Base-by-base conservation (phyloP, 2,797 vertebrate genomes). In the Huso huso region DNA sequence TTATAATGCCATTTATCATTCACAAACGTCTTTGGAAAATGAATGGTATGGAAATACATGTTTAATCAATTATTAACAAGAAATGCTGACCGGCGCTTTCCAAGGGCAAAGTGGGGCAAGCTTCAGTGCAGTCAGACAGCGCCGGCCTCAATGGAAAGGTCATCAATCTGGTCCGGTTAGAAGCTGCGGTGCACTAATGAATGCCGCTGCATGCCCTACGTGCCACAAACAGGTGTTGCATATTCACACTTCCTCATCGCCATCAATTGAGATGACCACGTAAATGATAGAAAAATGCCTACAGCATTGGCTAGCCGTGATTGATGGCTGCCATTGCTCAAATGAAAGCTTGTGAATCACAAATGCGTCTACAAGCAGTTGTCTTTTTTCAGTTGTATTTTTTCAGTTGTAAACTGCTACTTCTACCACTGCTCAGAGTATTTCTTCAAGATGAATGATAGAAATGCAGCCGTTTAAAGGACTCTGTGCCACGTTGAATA, bases 281-380 rank as follows among this genome's bases (percentile, higher is more conserved):
- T 50, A 76, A 76, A 50, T 73, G 52, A 70, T 77, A 55, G 49
- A 70, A 76, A 81, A 81, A 74, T 73, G 8, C 65, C 68, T 62
- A 65, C 59, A 71, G 11, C 48, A 3, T 66, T 70, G 71, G 75
- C 70, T 72, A 65, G 51, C 74, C 62, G 71, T 84, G 84, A 88
- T 82, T 71, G 81, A 82, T 88, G 77, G 71, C 53, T 83, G 75
- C 79, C 83, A 72, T 77, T 84, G 77, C 69, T 74, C 82, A 82
- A 87, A 87, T 81, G 73, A 82, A 83, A 79, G 76, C 79, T 84
- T 82, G 68, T 79, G 74, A 83, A 79, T 83, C 79, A 75, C 72
- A 81, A 75, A 76, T 79, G 69, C 70, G 66, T 79, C 65, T 79
- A 73, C 64, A 78, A 79, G 75, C 71, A 76, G 73, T 77, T 82